Conservation (phyloP, 2,113 vertebrate genomes). For the Electrona antarctica region DNA sequence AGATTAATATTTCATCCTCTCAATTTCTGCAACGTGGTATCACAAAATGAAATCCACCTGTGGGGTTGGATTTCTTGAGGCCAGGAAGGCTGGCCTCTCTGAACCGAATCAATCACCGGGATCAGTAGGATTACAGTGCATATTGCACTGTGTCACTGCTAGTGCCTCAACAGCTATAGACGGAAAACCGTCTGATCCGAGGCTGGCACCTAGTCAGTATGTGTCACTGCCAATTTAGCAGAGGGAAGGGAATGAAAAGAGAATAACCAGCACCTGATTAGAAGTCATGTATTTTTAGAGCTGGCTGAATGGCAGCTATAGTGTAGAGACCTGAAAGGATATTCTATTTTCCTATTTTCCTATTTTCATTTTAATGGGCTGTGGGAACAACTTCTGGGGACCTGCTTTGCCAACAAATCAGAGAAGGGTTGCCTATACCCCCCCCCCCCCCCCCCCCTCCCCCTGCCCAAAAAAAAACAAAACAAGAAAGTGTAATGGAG, state of each 20-base stretch:
- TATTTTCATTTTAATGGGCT: background rate
- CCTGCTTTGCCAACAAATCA: too few relatives aligned
- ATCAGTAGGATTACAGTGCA: background rate
- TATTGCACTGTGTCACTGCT: background rate
- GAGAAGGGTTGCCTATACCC: too few relatives aligned
- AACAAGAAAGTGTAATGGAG: too few relatives aligned
- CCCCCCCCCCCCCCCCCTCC: too few relatives aligned
- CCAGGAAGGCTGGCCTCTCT: background rate
- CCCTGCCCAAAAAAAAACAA: too few relatives aligned
- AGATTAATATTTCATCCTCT: slow-evolving; percentile 37
- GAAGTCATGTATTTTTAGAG: slow-evolving; percentile 4
- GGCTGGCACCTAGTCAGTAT: slow-evolving; percentile 10
- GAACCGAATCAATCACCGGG: background rate
- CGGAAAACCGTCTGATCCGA: slow-evolving; percentile 16
- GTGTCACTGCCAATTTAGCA: slow-evolving; percentile 4
- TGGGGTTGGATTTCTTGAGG: slow-evolving; percentile 3
- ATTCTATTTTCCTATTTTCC: background rate
- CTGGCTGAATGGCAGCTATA: too few relatives aligned
- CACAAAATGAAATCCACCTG: background rate
- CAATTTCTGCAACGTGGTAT: slow-evolving; percentile 10
- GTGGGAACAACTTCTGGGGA: background rate
- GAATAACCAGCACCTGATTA: background rate
- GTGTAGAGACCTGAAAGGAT: too few relatives aligned
- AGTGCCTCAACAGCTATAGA: background rate
- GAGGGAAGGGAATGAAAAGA: background rate